phyloP scores from a whole-genome alignment of 2,113 vertebrate species.

The Melierax canorus region DNA sequence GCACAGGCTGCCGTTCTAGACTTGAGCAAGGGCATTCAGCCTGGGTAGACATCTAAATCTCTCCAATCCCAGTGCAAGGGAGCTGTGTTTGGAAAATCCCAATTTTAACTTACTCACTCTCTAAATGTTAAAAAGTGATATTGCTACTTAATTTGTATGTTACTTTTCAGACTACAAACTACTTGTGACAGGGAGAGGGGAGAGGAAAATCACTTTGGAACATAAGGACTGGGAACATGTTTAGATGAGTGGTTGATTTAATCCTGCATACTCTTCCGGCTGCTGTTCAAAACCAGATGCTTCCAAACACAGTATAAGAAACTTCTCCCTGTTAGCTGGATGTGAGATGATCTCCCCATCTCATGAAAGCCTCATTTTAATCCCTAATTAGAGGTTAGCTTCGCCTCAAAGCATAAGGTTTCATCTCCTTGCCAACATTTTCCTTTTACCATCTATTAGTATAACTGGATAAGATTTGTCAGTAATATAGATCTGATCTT shows the following conservation, averaged over 20 bases:
- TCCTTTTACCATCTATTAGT: background rate
- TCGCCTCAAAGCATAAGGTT: background rate
- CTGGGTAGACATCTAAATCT: background rate
- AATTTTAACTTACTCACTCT: background rate
- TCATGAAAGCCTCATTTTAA: constrained; percentile 15
- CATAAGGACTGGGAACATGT: background rate
- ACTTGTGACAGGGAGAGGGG: background rate
- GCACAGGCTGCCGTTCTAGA: background rate
- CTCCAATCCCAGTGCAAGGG: background rate
- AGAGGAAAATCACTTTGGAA: background rate
- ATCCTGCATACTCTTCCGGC: background rate
- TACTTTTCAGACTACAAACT: background rate
- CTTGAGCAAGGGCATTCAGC: background rate
- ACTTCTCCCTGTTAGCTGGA: background rate
- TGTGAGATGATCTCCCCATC: background rate
- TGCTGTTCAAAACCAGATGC: constrained; percentile 33
- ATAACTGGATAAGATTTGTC: background rate
- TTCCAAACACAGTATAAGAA: background rate
- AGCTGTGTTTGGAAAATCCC: background rate
- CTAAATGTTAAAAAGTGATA: background rate
- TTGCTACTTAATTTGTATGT: background rate
- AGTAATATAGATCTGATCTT: background rate
- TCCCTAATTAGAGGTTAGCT: background rate
- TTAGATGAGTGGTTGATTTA: background rate
- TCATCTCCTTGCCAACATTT: background rate